Conservation (phyloP, 2,888 invertebrate species). For the Gandaritis pyraliata region DNA sequence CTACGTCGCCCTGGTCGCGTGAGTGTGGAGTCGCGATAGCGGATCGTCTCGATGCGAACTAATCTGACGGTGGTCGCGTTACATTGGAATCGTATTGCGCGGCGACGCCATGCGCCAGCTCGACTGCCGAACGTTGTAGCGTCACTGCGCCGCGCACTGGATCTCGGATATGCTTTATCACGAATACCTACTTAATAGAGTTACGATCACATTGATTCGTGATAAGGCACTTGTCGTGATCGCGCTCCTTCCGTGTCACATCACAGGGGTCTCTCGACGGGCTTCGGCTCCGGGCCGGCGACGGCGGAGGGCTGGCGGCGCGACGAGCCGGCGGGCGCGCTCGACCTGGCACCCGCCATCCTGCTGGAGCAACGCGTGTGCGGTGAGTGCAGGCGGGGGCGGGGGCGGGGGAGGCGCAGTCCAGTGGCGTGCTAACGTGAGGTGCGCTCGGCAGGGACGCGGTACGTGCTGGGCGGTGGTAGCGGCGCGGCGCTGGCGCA, state of each 20-base stretch:
- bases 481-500: conserved; percentile 60
- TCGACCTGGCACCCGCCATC: conserved; percentile 73
- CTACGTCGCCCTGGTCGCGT: conserved; percentile 88
- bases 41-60: background rate
- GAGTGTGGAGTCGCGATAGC: conserved; percentile 25
- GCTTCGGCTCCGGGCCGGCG: conserved; percentile 60
- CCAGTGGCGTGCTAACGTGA: conserved; percentile 35
- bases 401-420: conserved; percentile 55
- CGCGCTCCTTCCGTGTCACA: conserved; percentile 35
- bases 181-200: no score
- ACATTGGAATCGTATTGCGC: no score
- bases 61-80: no score
- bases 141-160: no score
- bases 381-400: conserved; percentile 59
- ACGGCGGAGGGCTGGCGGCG: conserved; percentile 53
- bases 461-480: conserved; percentile 72
- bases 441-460: conserved; percentile 53
- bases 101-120: no score
- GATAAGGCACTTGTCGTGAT: no score
- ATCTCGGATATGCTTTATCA: no score
- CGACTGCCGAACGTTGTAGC: no score
- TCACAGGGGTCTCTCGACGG: conserved; percentile 61
- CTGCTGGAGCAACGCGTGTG: conserved; percentile 64
- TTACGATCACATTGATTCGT: no score
- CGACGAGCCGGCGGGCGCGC: conserved; percentile 53